Percentiles rank a stretch among this genome's conserved stretches.
Evolutionary conservation across 2,113 vertebrate genomes (phyloP).

Genomic region (Cyphomyrus discorhynchus): DNA sequence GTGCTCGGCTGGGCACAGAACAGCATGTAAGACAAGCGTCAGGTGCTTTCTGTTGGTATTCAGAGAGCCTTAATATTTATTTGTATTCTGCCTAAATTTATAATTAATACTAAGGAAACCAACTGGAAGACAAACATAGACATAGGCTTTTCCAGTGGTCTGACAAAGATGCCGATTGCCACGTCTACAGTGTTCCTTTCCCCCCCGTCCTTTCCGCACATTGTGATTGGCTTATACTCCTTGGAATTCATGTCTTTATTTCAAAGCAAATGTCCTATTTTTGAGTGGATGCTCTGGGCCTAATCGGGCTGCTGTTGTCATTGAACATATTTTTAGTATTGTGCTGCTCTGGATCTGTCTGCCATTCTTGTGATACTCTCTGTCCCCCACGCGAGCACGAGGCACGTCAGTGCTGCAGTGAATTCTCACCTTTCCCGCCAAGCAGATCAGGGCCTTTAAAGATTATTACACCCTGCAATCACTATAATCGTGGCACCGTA

Average conservation of each 20-base stretch:
- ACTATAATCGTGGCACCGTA: conserved; percentile 1
- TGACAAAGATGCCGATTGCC: background rate
- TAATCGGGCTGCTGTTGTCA: conserved; percentile 32
- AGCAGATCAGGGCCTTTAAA: background rate
- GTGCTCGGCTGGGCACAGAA: background rate
- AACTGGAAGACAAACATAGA: background rate
- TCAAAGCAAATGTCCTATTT: conserved; percentile 37
- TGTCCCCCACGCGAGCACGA: conserved; percentile 19
- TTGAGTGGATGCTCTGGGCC: conserved; percentile 33
- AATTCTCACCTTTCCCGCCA: conserved; percentile 11
- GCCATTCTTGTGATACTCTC: conserved; percentile 28
- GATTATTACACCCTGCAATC: background rate
- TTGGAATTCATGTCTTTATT: conserved; percentile 32
- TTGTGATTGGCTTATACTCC: conserved; percentile 1
- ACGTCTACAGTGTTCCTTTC: background rate
- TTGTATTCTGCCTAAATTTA: background rate
- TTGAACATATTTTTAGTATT: conserved; percentile 38
- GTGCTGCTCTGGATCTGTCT: conserved; percentile 34
- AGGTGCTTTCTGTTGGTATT: background rate
- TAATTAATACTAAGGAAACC: background rate
- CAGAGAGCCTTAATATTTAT: background rate
- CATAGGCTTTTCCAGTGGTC: background rate
- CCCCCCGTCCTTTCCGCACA: background rate
- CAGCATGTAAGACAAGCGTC: background rate
- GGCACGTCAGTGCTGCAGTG: conserved; percentile 9